Evolutionary conservation across 2,113 vertebrate genomes (phyloP).

Genomic region (Anolis sagrei): DNA sequence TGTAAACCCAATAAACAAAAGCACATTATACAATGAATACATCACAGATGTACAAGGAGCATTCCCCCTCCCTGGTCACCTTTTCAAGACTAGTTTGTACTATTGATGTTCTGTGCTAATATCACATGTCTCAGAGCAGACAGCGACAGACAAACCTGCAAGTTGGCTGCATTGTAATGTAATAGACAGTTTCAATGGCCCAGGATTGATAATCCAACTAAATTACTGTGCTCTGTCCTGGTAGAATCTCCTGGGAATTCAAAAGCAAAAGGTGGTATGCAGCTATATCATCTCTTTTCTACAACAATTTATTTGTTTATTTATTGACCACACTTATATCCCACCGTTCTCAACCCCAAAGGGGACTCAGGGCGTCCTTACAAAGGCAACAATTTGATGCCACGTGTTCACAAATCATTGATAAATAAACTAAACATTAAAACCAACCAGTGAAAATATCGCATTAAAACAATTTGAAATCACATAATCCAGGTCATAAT

Average conservation of each 20-base stretch:
- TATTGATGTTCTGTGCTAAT: not conserved
- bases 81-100: constrained; percentile 21
- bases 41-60: constrained; percentile 6
- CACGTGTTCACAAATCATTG: no score
- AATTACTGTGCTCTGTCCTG: not conserved
- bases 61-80: not conserved
- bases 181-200: not conserved
- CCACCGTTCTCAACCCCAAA: no score
- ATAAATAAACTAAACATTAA: no score
- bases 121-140: not conserved
- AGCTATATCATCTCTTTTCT: not conserved
- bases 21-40: not conserved
- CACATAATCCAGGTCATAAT: no score
- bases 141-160: not conserved
- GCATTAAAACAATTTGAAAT: no score
- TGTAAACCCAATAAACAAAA: constrained; percentile 36
- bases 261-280: not conserved
- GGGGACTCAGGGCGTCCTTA: no score
- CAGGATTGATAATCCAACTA: not conserved
- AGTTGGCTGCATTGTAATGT: not conserved
- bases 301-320: no score
- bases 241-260: not conserved
- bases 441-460: no score
- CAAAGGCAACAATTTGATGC: no score
- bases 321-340: no score